Percentiles rank a stretch among this genome's conserved stretches.
Conservation (phyloP, 2,888 invertebrate species). For the Amphipyra tragopoginis region DNA sequence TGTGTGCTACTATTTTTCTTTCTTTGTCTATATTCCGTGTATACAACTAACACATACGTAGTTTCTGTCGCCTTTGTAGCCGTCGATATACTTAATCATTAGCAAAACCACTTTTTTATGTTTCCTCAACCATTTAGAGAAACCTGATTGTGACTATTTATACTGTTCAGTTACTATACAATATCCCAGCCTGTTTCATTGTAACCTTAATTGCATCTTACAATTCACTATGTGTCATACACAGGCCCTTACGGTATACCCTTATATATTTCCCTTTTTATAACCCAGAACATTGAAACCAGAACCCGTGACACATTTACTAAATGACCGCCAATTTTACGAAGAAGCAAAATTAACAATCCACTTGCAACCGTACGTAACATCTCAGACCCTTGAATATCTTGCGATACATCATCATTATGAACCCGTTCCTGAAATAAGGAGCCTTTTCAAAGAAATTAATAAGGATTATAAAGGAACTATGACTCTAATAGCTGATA, state of each 20-base stretch:
- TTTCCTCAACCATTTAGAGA: too few species aligned
- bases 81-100: too few species aligned
- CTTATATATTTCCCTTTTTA: too few species aligned
- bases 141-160: too few species aligned
- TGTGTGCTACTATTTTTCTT: background rate
- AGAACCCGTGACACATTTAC: slow-evolving; percentile 2
- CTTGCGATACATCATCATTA: slow-evolving; percentile 56
- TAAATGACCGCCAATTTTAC: slow-evolving; percentile 2
- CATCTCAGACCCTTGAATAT: slow-evolving; percentile 6
- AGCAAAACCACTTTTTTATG: too few species aligned
- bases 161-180: too few species aligned
- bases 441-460: slow-evolving; percentile 44
- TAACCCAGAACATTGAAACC: slow-evolving; percentile 4
- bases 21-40: background rate
- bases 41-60: background rate
- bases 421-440: slow-evolving; percentile 34
- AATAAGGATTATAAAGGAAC: slow-evolving; percentile 49
- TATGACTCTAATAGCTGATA: background rate
- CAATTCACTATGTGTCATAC: too few species aligned
- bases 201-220: too few species aligned
- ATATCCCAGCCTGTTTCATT: too few species aligned
- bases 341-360: background rate
- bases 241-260: too few species aligned
- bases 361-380: background rate
- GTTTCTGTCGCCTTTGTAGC: too few species aligned